These are phyloP conservation scores for Brachyptera risi DNA, from an alignment of 2,888 invertebrate genomes.

Conservation along the genomic window DNA sequence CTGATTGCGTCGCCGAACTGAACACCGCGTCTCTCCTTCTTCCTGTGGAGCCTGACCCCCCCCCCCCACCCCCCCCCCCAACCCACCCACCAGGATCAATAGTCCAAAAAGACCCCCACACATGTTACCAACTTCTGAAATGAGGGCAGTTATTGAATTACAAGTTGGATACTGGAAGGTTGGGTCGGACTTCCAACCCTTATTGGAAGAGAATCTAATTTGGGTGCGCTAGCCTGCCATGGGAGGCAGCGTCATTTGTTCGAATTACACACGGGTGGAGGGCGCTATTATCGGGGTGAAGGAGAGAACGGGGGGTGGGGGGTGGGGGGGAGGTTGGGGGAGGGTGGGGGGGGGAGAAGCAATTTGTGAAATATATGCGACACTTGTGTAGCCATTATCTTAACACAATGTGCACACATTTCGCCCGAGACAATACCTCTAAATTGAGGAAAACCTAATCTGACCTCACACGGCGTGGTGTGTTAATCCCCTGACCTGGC, in stretches of 20 bases:
- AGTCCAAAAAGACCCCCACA: constrained; percentile 35
- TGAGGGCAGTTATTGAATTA: constrained; percentile 36
- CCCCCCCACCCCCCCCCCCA: constrained; percentile 22
- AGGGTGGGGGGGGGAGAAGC: constrained; percentile 26
- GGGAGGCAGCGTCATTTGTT: constrained; percentile 59
- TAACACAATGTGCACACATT: constrained; percentile 35
- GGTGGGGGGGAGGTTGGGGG: constrained; percentile 16
- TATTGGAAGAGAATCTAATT: constrained; percentile 55
- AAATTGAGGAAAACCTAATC: constrained; percentile 5
- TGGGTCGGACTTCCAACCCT: constrained; percentile 28
- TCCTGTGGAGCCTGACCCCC: background rate
- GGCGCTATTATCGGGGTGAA: constrained; percentile 29
- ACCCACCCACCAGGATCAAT: constrained; percentile 32
- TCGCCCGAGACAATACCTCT: constrained; percentile 22
- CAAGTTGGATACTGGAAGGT: constrained; percentile 33
- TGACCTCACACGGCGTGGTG: constrained; percentile 11
- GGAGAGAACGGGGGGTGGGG: constrained; percentile 23
- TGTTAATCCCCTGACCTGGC: too few relatives aligned
- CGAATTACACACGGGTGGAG: constrained; percentile 49
- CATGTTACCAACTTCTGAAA: constrained; percentile 35
- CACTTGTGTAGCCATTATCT: constrained; percentile 35
- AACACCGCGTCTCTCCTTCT: background rate
- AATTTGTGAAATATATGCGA: constrained; percentile 35
- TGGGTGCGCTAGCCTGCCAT: constrained; percentile 49
- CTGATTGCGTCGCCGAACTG: background rate